Percentiles rank a stretch among this genome's conserved stretches.
Evolutionary conservation across 1,140 invertebrate species (phyloP).

Genomic region (Pygmarrhopalites habei): DNA sequence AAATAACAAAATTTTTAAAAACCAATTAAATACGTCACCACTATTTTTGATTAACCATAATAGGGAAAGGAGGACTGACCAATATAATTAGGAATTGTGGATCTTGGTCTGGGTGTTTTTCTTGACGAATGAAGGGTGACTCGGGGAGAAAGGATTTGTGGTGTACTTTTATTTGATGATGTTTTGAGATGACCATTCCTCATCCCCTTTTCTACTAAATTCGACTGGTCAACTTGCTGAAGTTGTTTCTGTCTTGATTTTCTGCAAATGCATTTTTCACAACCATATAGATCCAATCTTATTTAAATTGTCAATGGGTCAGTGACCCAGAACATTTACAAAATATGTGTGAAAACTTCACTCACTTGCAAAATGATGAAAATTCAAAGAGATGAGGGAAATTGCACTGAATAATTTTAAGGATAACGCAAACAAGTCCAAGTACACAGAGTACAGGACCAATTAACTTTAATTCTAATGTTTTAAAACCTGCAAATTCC

Average conservation of each 20-base stretch:
- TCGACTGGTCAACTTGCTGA: constrained; percentile 30
- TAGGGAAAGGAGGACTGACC: no score
- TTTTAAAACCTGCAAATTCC: constrained; percentile 38
- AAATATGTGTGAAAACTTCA: no score
- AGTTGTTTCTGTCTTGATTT: constrained; percentile 25
- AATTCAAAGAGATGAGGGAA: constrained; percentile 28
- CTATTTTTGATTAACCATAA: no score
- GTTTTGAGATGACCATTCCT: constrained; percentile 25
- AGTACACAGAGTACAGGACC: constrained; percentile 28
- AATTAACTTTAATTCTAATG: constrained; percentile 32
- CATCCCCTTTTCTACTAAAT: constrained; percentile 29
- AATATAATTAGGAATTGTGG: constrained; percentile 34
- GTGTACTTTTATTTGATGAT: constrained; percentile 19
- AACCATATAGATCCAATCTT: no score
- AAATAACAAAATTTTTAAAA: no score
- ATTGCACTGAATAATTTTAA: constrained; percentile 36
- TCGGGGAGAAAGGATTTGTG: constrained; percentile 21
- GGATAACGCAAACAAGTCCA: constrained; percentile 26
- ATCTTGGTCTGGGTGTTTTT: constrained; percentile 19
- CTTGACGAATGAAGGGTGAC: constrained; percentile 29
- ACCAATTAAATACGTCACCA: no score
- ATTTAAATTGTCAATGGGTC: no score
- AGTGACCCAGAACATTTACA: no score
- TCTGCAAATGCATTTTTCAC: no score
- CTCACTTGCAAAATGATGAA: constrained; percentile 26